These are phyloP conservation scores for Atherinomorus stipes DNA, from an alignment of 2,113 vertebrate genomes.

Conservation along the genomic window DNA sequence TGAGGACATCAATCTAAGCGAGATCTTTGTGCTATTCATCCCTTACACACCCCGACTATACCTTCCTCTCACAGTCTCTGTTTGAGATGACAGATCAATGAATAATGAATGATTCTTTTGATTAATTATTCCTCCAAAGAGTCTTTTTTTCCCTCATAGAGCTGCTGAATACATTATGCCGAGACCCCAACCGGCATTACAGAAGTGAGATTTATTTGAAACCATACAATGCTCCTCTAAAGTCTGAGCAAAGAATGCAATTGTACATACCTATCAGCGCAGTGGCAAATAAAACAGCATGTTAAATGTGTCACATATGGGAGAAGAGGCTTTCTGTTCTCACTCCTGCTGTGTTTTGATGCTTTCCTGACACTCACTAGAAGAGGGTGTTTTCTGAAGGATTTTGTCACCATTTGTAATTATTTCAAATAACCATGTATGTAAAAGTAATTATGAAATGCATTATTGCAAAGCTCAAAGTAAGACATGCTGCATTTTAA, in stretches of 20 bases:
- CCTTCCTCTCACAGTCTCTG: background rate
- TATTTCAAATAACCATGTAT: background rate
- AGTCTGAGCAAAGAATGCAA: background rate
- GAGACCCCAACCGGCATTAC: slow-evolving; percentile 44
- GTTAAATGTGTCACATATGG: slow-evolving; percentile 34
- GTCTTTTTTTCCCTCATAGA: background rate
- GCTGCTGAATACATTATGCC: slow-evolving; percentile 20
- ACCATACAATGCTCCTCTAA: background rate
- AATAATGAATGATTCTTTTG: slow-evolving; percentile 58
- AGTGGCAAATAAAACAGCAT: background rate
- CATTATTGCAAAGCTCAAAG: too few relatives aligned
- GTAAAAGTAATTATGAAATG: background rate
- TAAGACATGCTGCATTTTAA: too few relatives aligned
- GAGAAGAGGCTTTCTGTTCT: background rate
- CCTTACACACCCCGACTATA: background rate
- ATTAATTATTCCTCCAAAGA: slow-evolving; percentile 36
- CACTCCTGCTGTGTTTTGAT: background rate
- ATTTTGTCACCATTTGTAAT: background rate
- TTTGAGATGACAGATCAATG: slow-evolving; percentile 38
- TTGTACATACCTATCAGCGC: too few relatives aligned
- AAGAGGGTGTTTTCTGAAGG: background rate
- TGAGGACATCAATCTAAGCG: background rate
- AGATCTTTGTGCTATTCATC: background rate
- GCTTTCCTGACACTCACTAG: background rate
- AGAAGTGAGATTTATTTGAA: slow-evolving; percentile 41